Evolutionary conservation across 2,888 invertebrate genomes (phyloP).

Genomic region (Noctua pronuba): DNA sequence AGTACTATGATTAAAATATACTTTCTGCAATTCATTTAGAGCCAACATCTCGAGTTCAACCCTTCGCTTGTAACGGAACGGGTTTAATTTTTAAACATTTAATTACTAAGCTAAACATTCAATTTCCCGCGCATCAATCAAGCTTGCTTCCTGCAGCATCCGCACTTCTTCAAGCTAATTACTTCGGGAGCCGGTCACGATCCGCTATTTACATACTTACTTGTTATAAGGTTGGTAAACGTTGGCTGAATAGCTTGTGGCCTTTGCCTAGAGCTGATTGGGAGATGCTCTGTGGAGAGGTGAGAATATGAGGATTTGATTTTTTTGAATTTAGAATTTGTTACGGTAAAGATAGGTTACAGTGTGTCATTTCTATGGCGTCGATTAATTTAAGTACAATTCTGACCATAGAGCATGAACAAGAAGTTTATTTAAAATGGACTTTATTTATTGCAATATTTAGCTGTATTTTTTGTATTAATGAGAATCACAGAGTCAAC

Average conservation of each 20-base stretch:
- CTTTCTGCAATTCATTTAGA: slow-evolving; percentile 36
- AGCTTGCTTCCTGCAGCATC: slow-evolving; percentile 52
- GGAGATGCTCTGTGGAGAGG: not conserved
- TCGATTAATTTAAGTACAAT: not conserved
- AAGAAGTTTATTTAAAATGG: not conserved
- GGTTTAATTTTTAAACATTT: slow-evolving; percentile 51
- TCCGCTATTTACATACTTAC: slow-evolving; percentile 72
- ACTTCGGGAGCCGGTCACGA: slow-evolving; percentile 67
- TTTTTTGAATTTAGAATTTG: slow-evolving; percentile 13
- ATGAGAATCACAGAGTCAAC: not conserved
- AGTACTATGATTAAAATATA: slow-evolving; percentile 32
- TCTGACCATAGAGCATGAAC: not conserved
- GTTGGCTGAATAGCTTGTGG: slow-evolving; percentile 44
- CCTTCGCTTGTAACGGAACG: slow-evolving; percentile 19
- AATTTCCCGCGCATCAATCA: slow-evolving; percentile 65
- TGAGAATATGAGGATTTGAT: slow-evolving; percentile 17
- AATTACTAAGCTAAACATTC: slow-evolving; percentile 61
- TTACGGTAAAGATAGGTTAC: not conserved
- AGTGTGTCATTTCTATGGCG: not conserved
- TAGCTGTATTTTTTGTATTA: not conserved
- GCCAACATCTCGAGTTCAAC: not conserved
- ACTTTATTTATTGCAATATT: slow-evolving; percentile 1
- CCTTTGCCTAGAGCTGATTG: slow-evolving; percentile 52
- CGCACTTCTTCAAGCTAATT: slow-evolving; percentile 64
- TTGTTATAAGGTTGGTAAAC: slow-evolving; percentile 43